phyloP scores from a whole-genome alignment of 2,888 invertebrate species.

The Neoaliturus tenellus region DNA sequence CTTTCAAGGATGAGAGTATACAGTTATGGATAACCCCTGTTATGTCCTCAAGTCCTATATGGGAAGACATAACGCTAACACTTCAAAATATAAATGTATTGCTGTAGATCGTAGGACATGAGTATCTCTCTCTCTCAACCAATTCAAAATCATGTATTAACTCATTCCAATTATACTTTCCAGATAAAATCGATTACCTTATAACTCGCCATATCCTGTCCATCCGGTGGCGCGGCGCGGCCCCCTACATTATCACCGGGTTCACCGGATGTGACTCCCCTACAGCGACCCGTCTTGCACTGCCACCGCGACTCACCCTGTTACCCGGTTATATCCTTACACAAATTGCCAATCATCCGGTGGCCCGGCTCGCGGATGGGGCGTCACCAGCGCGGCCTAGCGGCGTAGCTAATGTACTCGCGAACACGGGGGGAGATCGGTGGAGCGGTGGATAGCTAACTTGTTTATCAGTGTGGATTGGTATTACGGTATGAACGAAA shows the following conservation, averaged over 20 bases:
- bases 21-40: too few species aligned
- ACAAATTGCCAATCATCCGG: slow-evolving; percentile 16
- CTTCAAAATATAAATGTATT: too few species aligned
- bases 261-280: neutral
- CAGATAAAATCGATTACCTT: slow-evolving; percentile 21
- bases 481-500: too few species aligned
- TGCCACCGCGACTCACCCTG: neutral
- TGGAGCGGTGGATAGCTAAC: neutral
- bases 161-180: too few species aligned
- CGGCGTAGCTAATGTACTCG: neutral
- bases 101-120: too few species aligned
- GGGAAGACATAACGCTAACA: too few species aligned
- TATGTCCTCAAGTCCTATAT: too few species aligned
- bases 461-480: too few species aligned
- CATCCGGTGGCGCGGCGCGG: slow-evolving; percentile 1
- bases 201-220: neutral
- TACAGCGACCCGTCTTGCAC: neutral
- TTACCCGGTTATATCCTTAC: neutral
- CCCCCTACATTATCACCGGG: neutral
- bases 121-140: too few species aligned
- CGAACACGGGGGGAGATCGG: neutral
- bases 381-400: neutral
- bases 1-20: too few species aligned
- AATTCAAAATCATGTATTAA: too few species aligned
- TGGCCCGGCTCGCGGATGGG: neutral